Conservation (phyloP, 2,113 vertebrate species). For the Lathamus discolor region DNA sequence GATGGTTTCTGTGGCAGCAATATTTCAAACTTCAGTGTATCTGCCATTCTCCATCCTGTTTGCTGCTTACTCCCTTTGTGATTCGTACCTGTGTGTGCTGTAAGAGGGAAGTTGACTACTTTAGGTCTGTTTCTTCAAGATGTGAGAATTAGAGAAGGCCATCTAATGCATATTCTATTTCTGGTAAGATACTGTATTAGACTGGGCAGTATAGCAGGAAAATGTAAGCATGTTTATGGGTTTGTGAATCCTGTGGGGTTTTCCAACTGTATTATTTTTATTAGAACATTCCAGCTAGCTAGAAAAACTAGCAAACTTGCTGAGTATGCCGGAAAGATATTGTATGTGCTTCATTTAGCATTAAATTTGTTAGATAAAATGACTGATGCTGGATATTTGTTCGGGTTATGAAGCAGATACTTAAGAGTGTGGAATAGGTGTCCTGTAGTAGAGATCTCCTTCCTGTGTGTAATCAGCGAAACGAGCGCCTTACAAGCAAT, state of each 20-base stretch:
- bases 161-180: not conserved
- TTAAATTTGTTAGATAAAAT: not conserved
- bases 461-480: not conserved
- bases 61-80: not conserved
- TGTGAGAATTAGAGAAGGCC: not conserved
- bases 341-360: not conserved
- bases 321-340: not conserved
- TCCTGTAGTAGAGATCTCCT: not conserved
- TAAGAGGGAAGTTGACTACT: not conserved
- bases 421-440: not conserved
- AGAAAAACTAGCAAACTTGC: not conserved
- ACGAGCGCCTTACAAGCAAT: not conserved
- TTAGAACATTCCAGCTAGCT: not conserved
- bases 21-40: not conserved
- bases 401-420: not conserved
- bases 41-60: not conserved
- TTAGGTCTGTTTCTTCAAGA: not conserved
- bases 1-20: not conserved
- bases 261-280: not conserved
- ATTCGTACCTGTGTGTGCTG: not conserved
- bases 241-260: not conserved
- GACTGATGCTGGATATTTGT: not conserved
- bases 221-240: not conserved
- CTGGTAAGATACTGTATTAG: not conserved
- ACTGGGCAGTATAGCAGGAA: not conserved